Evolutionary conservation across 2,113 vertebrate species (phyloP), one percentile per base, ranked within the genome.

Genomic region (Saguinus midas): DNA sequence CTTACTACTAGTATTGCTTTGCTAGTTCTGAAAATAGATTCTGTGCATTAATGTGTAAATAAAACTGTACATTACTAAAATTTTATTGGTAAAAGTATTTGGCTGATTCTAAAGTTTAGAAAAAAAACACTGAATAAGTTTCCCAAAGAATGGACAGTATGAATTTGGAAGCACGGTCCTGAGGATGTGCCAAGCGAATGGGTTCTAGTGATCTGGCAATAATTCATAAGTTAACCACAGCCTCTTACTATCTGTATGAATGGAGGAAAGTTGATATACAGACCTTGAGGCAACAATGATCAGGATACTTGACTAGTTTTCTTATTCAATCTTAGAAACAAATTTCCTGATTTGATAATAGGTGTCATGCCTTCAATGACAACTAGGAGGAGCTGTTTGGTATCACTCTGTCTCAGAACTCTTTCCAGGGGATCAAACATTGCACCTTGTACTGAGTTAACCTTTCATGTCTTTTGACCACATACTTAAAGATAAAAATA

Each of bases 361-460:
- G 93, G 50, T 83, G 75, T 32, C 94, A 82, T 50, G 21, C 87
- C 50, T 48, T 76, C 20, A 55, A 0, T 94, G 86, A 91, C 97
- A 96, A 95, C 80, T 92, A 97, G 96, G 96, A 93, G 95, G 96
- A 97, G 92, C 96, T 92, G 23, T 96, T 88, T 73, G 73, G 90
- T 96, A 55, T 97, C 64, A 72, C 93, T 94, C 66, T 84, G 70
- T 78, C 87, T 95, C 55, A 91, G 61, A 91, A 86, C 4, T 68
- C 7, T 81, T 27, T 87, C 58, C 6, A 1, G 52, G 73, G 66
- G 70, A 70, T 87, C 29, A 82, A 92, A 10, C 68, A 66, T 76
- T 61, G 48, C 7, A 76, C 8, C 72, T 79, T 64, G 18, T 43
- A 32, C 48, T 45, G 37, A 96, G 13, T 70, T 91, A 48, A 52